Base-by-base conservation (phyloP, 2,888 invertebrate genomes). In the Polyploca ridens region DNA sequence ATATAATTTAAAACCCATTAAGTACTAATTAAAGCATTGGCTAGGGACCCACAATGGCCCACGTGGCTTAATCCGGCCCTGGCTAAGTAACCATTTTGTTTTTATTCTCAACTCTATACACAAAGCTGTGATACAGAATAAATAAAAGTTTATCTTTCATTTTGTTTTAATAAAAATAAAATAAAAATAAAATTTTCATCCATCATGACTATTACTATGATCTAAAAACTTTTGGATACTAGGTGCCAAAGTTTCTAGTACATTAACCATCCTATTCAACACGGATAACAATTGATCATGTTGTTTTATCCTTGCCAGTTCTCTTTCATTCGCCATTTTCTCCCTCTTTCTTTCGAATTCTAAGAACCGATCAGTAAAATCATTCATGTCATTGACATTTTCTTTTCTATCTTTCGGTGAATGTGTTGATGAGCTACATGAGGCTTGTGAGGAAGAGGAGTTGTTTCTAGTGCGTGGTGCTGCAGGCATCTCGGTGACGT, bases 301-400 rank as follows among this genome's bases (percentile, higher is more conserved):
- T 57, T 79, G 78, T 65, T 63, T 65, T 38, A 80, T 72, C 62
- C 75, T 67, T 0, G 71, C 70, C 74, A 79, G 72, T 65, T 79
- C 77, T 64, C 76, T 64, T 64, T 77, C 75, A 59, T 76, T 74
- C 1, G 68, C 66, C 67, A 73, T 64, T 27, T 63, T 72, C 27
- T 76, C 72, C 58, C 72, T 72, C 19, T 78, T 69, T 16, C 62
- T 68, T 62, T 77, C 77, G 49, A 71, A 72, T 62, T 75, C 69
- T 13, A 79, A 60, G 46, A 71, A 75, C 64, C 66, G 74, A 3
- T 76, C 71, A 8, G 46, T 46, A n/a, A 77, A 35, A 1, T 73
- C 72, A 27, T 64, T 71, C 7, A 71, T 35, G 14, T 69, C 63
- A 63, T 46, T 0, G 62, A 33, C 5, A 35, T 63, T 33, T 16